Conservation (phyloP, 2,888 invertebrate genomes). For the Candidula unifasciata region DNA sequence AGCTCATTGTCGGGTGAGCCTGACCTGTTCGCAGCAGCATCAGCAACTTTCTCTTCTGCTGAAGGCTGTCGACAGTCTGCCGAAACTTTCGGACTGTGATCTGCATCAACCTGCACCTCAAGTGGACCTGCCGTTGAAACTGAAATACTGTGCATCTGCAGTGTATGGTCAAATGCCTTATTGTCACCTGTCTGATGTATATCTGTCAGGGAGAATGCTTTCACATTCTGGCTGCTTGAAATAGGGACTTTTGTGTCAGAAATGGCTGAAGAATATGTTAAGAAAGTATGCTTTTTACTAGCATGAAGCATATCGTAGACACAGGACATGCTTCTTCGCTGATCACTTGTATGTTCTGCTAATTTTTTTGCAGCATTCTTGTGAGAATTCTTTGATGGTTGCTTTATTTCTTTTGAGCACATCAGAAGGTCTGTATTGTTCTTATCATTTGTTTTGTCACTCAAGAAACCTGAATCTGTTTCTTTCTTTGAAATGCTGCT, state of each 20-base stretch:
- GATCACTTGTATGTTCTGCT: neutral
- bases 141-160: neutral
- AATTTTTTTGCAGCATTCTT: neutral
- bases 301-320: constrained; percentile 33
- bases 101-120: neutral
- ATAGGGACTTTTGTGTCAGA: neutral
- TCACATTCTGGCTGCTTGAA: neutral
- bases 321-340: constrained; percentile 33
- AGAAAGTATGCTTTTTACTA: neutral
- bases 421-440: neutral
- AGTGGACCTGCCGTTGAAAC: neutral
- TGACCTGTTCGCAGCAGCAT: neutral
- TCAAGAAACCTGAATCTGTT: neutral
- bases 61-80: too few species aligned
- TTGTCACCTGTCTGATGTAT: neutral
- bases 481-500: neutral
- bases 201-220: neutral
- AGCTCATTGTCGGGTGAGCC: constrained; percentile 59
- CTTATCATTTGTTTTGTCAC: neutral
- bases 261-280: neutral
- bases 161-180: constrained; percentile 32
- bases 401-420: neutral
- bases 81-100: neutral
- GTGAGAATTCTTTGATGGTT: neutral
- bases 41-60: neutral